Conservation (phyloP, 2,797 vertebrate species). For the Molossus molossus region DNA sequence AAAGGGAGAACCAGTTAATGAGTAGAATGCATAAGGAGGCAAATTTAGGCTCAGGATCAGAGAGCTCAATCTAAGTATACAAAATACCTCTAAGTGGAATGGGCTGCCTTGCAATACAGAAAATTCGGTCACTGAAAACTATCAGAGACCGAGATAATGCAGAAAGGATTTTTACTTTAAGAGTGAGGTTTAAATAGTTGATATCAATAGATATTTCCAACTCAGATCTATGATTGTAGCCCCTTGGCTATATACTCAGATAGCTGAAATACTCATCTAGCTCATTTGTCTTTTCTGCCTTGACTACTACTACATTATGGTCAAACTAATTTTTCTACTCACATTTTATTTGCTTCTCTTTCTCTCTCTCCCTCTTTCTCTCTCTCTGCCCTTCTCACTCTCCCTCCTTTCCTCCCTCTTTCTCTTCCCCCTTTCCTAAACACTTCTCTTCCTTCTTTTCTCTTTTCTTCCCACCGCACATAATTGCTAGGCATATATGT, state of each 20-base stretch:
- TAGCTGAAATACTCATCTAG: conserved; percentile 38
- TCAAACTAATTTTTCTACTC: conserved; percentile 21
- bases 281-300: neutral
- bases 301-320: neutral
- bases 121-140: conserved; percentile 45
- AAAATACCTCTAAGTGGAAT: conserved; percentile 68
- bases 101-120: conserved; percentile 56
- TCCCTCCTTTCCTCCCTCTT: neutral
- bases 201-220: conserved; percentile 68
- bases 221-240: neutral
- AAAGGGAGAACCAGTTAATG: conserved; percentile 61
- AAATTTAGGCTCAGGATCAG: conserved; percentile 74
- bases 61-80: conserved; percentile 71
- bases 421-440: no score
- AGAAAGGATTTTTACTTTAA: conserved; percentile 66
- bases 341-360: neutral
- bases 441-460: neutral
- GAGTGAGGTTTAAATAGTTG: conserved; percentile 52
- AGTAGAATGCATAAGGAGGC: conserved; percentile 65
- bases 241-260: neutral
- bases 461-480: neutral
- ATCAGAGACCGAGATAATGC: neutral
- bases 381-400: neutral
- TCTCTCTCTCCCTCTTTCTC: neutral
- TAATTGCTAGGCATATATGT: neutral